These are phyloP conservation scores for Osmoderma eremita DNA, from an alignment of 2,888 invertebrate genomes.

Conservation along the genomic window DNA sequence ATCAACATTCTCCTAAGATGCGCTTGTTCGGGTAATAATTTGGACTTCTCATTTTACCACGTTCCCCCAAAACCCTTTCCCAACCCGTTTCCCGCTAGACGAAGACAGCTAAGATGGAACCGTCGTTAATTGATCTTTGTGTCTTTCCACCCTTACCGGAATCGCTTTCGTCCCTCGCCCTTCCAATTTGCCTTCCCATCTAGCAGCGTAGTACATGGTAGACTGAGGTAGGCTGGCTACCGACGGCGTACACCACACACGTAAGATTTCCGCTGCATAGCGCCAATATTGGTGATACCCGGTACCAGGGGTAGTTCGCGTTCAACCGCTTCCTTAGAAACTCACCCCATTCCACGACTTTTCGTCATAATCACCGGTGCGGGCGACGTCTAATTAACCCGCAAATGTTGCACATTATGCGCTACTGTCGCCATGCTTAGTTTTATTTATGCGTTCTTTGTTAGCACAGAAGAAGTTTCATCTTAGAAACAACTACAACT, in stretches of 20 bases:
- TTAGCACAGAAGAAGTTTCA: too few species aligned
- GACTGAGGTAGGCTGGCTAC: slow-evolving; percentile 44
- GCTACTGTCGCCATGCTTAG: slow-evolving; percentile 56
- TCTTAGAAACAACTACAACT: too few species aligned
- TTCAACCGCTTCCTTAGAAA: slow-evolving; percentile 36
- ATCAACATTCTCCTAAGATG: not conserved
- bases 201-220: slow-evolving; percentile 45
- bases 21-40: slow-evolving; percentile 49
- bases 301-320: slow-evolving; percentile 58
- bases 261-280: slow-evolving; percentile 59
- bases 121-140: slow-evolving; percentile 60
- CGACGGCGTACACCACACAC: slow-evolving; percentile 46
- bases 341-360: slow-evolving; percentile 40
- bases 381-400: slow-evolving; percentile 60
- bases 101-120: slow-evolving; percentile 53
- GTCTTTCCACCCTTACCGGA: slow-evolving; percentile 38
- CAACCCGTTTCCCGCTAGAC: slow-evolving; percentile 52
- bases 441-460: slow-evolving; percentile 39
- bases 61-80: slow-evolving; percentile 56
- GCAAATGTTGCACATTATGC: slow-evolving; percentile 62
- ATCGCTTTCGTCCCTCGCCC: slow-evolving; percentile 26
- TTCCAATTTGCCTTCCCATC: slow-evolving; percentile 45
- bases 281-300: slow-evolving; percentile 64
- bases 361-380: slow-evolving; percentile 40
- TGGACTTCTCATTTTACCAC: slow-evolving; percentile 60